A percentile compares a stretch with the other conserved stretches of the same genome.
Conservation (phyloP, 2,797 vertebrate species). For the Gallinago nigripennis region DNA sequence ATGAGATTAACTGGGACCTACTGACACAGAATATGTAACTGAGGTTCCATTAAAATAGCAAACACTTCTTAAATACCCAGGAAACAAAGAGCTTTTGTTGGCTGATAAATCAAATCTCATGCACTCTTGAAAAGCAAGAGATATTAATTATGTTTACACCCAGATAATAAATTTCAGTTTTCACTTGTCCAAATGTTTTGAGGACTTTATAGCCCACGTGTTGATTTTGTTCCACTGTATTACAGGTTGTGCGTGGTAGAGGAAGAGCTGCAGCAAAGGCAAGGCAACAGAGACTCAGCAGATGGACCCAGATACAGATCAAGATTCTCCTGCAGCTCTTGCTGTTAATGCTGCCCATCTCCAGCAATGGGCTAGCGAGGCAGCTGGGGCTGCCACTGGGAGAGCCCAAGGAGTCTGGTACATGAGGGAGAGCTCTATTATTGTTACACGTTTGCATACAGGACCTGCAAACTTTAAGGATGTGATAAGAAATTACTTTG, state of each 20-base stretch:
- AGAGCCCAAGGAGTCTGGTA: neutral
- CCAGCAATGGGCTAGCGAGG: accelerated
- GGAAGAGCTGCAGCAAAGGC: neutral
- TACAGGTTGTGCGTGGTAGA: neutral
- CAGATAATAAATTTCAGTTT: neutral
- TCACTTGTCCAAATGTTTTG: neutral
- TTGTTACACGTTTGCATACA: neutral
- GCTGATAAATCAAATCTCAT: neutral
- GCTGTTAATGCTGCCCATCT: neutral
- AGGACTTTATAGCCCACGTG: accelerated
- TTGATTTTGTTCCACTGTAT: neutral
- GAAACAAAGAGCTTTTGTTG: neutral
- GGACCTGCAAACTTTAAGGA: neutral
- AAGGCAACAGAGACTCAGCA: neutral
- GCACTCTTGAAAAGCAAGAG: neutral
- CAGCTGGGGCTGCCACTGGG: neutral
- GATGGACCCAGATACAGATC: neutral
- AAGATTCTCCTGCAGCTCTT: neutral
- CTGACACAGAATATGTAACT: neutral
- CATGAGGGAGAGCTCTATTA: accelerated
- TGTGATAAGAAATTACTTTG: accelerated
- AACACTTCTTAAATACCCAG: neutral
- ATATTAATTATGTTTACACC: neutral
- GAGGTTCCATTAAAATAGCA: neutral
- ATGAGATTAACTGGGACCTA: neutral